Base-by-base conservation (phyloP, 2,113 vertebrate genomes). In the Microcebus ravelobensis region DNA sequence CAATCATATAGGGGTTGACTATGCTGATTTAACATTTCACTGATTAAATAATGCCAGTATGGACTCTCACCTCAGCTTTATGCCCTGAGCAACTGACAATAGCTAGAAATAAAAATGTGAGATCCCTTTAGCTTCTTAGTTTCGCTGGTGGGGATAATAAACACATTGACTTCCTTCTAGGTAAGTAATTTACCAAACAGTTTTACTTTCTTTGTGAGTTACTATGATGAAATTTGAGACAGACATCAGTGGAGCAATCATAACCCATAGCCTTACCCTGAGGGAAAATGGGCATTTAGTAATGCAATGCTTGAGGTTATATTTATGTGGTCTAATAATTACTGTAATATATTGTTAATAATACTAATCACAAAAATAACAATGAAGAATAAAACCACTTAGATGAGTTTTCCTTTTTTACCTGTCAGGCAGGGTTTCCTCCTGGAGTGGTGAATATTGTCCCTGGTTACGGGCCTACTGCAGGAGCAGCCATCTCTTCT, bases 391-490 rank as follows among this genome's bases (percentile, higher is more conserved):
- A 48, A 92, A 70, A 34, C 2, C 42, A 45, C 11, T 21, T 31
- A 67, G 0, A 5, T 68, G 27, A 59, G 42, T 63, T 71, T 86
- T 67, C 87, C 48, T 88, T 86, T 50, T 17, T 71, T 73, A 13
- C 90, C 89, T 80, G 96, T 89, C 73, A 99, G 99, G 99, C 99
- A 92, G 99, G 99, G 50, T 99, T 99, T 98, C 99, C 99, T 68
- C 99, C 99, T 6, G 99, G 99, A 34, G 99, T 99, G 13, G 99
- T 99, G 94, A 99, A 99, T 23, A 98, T 99, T 73, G 98, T 99
- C 39, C 99, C 99, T 68, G 99, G 99, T 9, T 99, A 99, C 67
- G 99, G 99, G 63, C 98, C 98, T 11, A 99, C 99, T 0, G 99
- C 99, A 67, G 99, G 99, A 70, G 98, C 98, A 82, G 99, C 99